These are phyloP conservation scores for Hippocampus zosterae DNA, from an alignment of 2,113 vertebrate species.

Conservation along the genomic window DNA sequence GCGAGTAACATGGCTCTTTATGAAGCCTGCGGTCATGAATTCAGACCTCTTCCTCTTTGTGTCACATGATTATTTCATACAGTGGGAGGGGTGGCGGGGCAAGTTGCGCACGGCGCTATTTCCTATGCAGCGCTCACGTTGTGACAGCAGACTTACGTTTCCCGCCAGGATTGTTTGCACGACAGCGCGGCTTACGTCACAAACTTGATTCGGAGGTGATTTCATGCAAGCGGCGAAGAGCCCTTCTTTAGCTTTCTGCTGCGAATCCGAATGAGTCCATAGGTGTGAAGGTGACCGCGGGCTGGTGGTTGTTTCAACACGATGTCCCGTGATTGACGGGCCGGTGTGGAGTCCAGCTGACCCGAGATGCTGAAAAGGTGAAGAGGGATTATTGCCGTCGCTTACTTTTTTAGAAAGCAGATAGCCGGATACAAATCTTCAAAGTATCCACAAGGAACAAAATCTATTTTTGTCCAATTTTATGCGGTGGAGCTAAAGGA, in stretches of 20 bases:
- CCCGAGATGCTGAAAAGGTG: too few species aligned
- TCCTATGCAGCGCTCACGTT: conserved; percentile 18
- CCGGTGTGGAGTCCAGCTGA: too few species aligned
- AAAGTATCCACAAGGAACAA: too few species aligned
- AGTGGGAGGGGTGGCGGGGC: conserved; percentile 3
- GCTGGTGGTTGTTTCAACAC: too few species aligned
- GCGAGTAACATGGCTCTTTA: conserved; percentile 5
- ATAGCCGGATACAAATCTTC: too few species aligned
- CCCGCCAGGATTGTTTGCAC: not conserved
- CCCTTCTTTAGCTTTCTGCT: not conserved
- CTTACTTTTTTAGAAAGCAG: too few species aligned
- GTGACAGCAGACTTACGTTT: conserved; percentile 21
- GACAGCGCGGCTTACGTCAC: not conserved
- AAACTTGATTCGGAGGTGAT: not conserved
- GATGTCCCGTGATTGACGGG: too few species aligned
- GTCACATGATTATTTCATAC: conserved; percentile 51
- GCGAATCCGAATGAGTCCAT: not conserved
- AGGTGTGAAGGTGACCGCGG: too few species aligned
- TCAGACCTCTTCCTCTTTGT: conserved; percentile 17
- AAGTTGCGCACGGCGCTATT: conserved; percentile 21
- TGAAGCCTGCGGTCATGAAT: conserved; percentile 21
- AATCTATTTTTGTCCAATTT: too few species aligned
- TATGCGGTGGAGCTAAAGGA: too few species aligned
- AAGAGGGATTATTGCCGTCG: too few species aligned
- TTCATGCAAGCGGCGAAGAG: not conserved